Evolutionary conservation across 2,113 vertebrate genomes (phyloP).

Genomic region (Rhineura floridana): DNA sequence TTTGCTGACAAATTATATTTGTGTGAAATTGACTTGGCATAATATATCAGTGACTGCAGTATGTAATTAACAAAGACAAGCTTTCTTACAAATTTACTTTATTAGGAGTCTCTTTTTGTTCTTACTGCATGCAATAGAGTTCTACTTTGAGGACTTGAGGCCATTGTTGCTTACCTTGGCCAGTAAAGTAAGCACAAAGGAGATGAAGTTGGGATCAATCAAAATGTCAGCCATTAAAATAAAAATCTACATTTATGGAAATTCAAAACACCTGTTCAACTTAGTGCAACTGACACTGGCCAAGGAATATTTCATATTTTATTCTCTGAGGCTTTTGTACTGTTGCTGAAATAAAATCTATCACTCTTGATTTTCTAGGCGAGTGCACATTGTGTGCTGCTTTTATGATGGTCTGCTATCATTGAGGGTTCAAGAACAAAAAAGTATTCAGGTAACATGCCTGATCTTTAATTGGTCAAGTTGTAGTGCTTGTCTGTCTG

Average conservation of each 20-base stretch:
- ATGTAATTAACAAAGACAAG: neutral
- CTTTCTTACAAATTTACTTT: neutral
- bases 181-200: neutral
- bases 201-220: neutral
- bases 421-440: constrained; percentile 67
- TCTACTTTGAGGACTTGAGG: neutral
- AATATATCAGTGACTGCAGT: neutral
- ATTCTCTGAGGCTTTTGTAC: constrained; percentile 51
- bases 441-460: constrained; percentile 71
- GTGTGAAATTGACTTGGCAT: neutral
- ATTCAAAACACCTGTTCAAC: neutral
- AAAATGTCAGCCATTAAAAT: neutral
- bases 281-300: neutral
- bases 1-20: neutral
- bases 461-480: constrained; percentile 50
- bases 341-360: constrained; percentile 60
- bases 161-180: neutral
- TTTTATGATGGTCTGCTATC: constrained; percentile 74
- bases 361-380: constrained; percentile 69
- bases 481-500: constrained; percentile 55
- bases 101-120: neutral
- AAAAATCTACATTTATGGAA: neutral
- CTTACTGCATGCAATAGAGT: neutral
- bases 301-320: constrained; percentile 50
- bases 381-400: constrained; percentile 65